Percentiles rank a stretch among this genome's conserved stretches.
Conservation (phyloP, 2,888 invertebrate genomes). For the Limnephilus auricula region DNA sequence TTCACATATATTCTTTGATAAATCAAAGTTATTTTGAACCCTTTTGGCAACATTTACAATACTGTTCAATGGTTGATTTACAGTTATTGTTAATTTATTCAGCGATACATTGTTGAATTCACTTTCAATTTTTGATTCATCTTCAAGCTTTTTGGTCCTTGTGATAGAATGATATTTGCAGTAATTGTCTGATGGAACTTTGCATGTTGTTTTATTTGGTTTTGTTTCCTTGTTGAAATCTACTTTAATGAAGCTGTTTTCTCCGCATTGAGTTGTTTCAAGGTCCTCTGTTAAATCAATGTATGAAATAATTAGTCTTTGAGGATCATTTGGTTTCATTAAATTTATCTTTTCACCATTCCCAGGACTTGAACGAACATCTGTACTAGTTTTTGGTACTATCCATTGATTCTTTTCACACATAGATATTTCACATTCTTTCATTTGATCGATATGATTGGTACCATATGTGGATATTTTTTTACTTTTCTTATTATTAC, state of each 20-base stretch:
- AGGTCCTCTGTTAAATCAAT: neutral
- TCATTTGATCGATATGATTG: neutral
- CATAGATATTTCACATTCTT: neutral
- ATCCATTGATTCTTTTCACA: neutral
- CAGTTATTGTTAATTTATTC: neutral
- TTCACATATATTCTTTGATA: neutral
- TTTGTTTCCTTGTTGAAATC: neutral
- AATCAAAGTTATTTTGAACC: neutral
- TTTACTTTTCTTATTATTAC: neutral
- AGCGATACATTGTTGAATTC: neutral
- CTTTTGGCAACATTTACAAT: neutral
- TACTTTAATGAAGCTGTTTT: neutral
- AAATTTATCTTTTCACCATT: neutral
- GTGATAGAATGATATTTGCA: neutral
- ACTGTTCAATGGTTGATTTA: neutral
- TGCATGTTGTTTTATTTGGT: neutral
- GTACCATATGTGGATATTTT: neutral
- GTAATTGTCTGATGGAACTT: neutral
- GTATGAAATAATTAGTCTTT: neutral
- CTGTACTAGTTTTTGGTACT: neutral
- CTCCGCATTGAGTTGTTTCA: neutral
- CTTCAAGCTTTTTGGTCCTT: neutral
- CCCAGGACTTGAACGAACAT: too few relatives aligned
- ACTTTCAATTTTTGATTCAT: neutral
- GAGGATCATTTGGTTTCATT: neutral